Evolutionary conservation across 2,113 vertebrate species (phyloP), one percentile per base, ranked within the genome.

Genomic region (Scomber japonicus): DNA sequence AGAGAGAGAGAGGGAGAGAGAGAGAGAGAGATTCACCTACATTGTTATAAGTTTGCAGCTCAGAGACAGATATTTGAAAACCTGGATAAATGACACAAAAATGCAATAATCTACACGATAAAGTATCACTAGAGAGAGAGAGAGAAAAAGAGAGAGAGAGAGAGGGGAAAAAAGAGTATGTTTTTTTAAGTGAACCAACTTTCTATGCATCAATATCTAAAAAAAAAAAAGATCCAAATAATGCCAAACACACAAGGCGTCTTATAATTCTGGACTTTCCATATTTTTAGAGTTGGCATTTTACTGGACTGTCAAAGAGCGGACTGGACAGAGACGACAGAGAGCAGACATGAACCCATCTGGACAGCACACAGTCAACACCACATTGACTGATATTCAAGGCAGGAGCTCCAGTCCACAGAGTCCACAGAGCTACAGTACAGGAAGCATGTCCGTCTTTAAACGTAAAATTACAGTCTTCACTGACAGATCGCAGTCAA

Each of bases 351-450:
- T 2, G 11, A 21, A 6, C 13, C 13, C 69, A 72, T 66, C 61
- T 65, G 68, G 6, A 27, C 17, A n/a, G 15, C n/a, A 71, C 11
- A 57, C 70, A 46, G 19, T 17, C 14, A 54, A 67, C 24, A 80
- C 13, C 9, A 24, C 46, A 30, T 9, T 31, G 31, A 59, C 14
- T 17, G 30, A 11, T 53, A 51, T 16, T 30, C 15, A 27, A 45
- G 45, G 13, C 11, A 6, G 15, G 30, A 59, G 13, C 10, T 31
- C 3, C 16, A 16, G 12, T 66, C 13, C 17, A 16, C 19, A 66
- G 21, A 62, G 3, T 70, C 21, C 21, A 21, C 21, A 21, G 21
- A 21, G 21, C 21, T 21, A 21, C 21, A 21, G 21, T 9, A 7
- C 35, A 40, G 35, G 9, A 40, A 49, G 1, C 51, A 15, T 16